Evolutionary conservation across 2,888 invertebrate species (phyloP), one percentile per base, ranked within the genome.

Genomic region (Xestobium rufovillosum): DNA sequence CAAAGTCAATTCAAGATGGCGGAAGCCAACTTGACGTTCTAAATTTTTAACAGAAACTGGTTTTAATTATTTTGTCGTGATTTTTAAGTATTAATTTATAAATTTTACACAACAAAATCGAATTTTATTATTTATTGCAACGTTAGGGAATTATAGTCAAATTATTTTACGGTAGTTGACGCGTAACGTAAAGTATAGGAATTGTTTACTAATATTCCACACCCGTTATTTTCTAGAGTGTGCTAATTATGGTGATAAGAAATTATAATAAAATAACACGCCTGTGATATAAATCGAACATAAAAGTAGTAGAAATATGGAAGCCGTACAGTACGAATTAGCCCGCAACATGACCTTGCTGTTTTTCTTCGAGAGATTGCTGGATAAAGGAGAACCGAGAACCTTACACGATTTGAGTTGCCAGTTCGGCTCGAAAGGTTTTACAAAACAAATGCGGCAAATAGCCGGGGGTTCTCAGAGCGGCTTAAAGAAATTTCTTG

Each of bases 401-500:
- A 92, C 94, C 50, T 76, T 97, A 58, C 95, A 95, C 69, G 97
- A 98, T 72, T 76, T 98, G 54, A 94, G 94, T 64, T 97, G 97
- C 68, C 95, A 97, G 70, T 98, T 98, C 70, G 97, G 97, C 58
- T 95, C 96, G 52, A 94, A 95, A 68, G 96, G 92, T 52, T 98
- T 98, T 69, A 95, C 97, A 14, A 90, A 94, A 71, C 97, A 97
- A 72, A 97, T 97, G 96, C 75, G 92, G 54, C 91, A 91, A 68
- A 88, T 89, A 52, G 88, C 87, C 56, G 88, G 96, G 50, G 94
- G 94, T 53, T 94, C 92, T 52, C 95, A 96, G 69, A 89, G 89
- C 55, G 89, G 97, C 38, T 75, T 98, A 42, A 92, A 91, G 68
- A 96, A 96, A 69, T 98, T 98, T 70, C 77, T 98, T 59, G 76